A percentile compares a stretch with the other conserved stretches of the same genome.
Conservation (phyloP, 2,797 vertebrate species). For the Sparus aurata region DNA sequence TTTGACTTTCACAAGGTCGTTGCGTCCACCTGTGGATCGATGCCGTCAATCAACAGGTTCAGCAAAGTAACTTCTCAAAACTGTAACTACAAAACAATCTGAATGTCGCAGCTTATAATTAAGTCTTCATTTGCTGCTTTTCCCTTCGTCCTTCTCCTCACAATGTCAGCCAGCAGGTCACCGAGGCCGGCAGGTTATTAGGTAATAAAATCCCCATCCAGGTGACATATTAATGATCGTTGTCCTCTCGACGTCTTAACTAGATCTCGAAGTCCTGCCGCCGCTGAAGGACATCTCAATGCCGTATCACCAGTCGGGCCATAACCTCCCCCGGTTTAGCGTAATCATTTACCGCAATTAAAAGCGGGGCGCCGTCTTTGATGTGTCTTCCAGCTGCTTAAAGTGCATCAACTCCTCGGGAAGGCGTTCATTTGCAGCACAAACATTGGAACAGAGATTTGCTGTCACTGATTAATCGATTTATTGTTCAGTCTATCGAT, state of each 20-base stretch:
- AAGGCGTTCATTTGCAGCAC: background rate
- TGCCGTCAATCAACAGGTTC: background rate
- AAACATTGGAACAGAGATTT: background rate
- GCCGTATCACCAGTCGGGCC: constrained; percentile 38
- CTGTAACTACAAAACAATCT: background rate
- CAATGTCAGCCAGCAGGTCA: constrained; percentile 43
- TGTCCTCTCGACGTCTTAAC: constrained; percentile 49
- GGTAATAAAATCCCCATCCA: constrained; percentile 59
- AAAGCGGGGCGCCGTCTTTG: constrained; percentile 16
- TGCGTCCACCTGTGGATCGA: background rate
- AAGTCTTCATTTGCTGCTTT: background rate
- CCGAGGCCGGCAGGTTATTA: constrained; percentile 32
- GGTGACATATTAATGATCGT: constrained; percentile 76
- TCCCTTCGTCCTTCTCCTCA: background rate
- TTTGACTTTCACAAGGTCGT: constrained; percentile 61
- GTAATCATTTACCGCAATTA: constrained; percentile 46
- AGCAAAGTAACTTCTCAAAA: background rate
- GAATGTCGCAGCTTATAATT: background rate
- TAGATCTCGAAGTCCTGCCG: constrained; percentile 75
- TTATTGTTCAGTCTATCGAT: too few relatives aligned
- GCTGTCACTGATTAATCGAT: too few relatives aligned
- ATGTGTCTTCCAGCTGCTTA: background rate
- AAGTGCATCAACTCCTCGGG: background rate
- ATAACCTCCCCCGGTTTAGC: constrained; percentile 14
- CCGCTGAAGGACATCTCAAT: constrained; percentile 65